Base-by-base conservation (phyloP, 2,888 invertebrate species). In the Morinoia aosen region DNA sequence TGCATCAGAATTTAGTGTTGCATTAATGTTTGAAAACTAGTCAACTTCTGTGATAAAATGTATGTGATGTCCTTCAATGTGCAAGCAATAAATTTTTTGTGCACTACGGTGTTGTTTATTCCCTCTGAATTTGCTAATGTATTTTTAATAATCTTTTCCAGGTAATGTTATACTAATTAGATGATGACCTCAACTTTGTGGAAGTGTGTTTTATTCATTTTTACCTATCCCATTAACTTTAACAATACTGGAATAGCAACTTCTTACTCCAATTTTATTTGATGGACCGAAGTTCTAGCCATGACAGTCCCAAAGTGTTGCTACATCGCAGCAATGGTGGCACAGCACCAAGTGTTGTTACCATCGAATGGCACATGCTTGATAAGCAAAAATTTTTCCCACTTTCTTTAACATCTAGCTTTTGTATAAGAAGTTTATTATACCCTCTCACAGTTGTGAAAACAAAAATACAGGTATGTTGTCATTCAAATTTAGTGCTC, bases 351-450 rank as follows among this genome's bases (percentile, higher is more conserved):
- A 56, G 61, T 40, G 16, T 90, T 57, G 95, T 57, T 88, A 99
- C 98, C 12, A 99, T 99, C 96, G 99, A 99, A 97, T 99, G 99
- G 98, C 98, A 99, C 97, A 99, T 99, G 99, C 98, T 99, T 99
- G 98, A 99, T 97, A 99, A 99, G 97, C 98, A 98, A 94, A 99
- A 99, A 97, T 99, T 99, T 97, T 99, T 99, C 97, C 99, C 99
- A 0, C 97, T 99, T 96, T 99, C 99, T 96, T 98, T 99, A 97
- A 97, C 99, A 33, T 99, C 99, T 97, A 98, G 98, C 94, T 98
- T 99, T 97, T 98, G 98, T 96, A 98, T 98, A 97, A 97, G 98
- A 96, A 98, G 98, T 96, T 98, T 98, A 64, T 98, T 99, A 0
- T 99, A 99, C 97, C 99, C 99, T 0, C 97, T 99, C 96, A 99